Base-by-base conservation (phyloP, 2,113 vertebrate species). In the Oreocharis arfaki region DNA sequence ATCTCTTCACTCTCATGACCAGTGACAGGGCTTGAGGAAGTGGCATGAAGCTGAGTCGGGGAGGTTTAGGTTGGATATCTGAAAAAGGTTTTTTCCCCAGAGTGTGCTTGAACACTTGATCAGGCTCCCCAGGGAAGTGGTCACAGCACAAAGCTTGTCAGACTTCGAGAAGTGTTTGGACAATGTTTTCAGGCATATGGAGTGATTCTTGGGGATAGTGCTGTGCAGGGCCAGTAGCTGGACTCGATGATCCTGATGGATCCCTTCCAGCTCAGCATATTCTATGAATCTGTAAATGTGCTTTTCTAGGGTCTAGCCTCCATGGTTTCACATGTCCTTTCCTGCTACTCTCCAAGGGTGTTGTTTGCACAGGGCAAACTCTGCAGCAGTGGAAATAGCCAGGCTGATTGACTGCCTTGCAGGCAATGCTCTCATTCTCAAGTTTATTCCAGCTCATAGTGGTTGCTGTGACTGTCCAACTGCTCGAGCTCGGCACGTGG, bases 401-500 rank as follows among this genome's bases (percentile, higher is more conserved):
- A 23, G 35, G 35, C 33, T 84, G 60, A 57, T 28, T 7, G 1
- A 28, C 30, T 1, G 3, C 46, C 26, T 90, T 94, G 64, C 27
- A 71, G 65, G 28, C 0, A 5, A 3, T 41, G 20, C 49, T 68
- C 42, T 85, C 13, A 8, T 75, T 88, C n/a, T 80, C 0, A 4
- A 80, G 12, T 71, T 69, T 70, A 23, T 78, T 86, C 12, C 13
- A 7, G 44, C 52, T 90, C 1, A 0, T 49, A 89, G 71, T 4
- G 2, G 9, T 49, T 86, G 47, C 41, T 82, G 35, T 2, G 5
- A 3, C 20, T 84, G 75, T 75, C 37, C 24, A 46, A 8, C 71
- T 67, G 35, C 67, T 76, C 0, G 1, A 83, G 50, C 41, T 37
- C 14, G 0, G 50, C 60, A 59, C 0, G 1, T 6, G 14, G 32